Evolutionary conservation across 2,113 vertebrate genomes (phyloP), one percentile per base, ranked within the genome.

Genomic region (Spheniscus mendiculus): DNA sequence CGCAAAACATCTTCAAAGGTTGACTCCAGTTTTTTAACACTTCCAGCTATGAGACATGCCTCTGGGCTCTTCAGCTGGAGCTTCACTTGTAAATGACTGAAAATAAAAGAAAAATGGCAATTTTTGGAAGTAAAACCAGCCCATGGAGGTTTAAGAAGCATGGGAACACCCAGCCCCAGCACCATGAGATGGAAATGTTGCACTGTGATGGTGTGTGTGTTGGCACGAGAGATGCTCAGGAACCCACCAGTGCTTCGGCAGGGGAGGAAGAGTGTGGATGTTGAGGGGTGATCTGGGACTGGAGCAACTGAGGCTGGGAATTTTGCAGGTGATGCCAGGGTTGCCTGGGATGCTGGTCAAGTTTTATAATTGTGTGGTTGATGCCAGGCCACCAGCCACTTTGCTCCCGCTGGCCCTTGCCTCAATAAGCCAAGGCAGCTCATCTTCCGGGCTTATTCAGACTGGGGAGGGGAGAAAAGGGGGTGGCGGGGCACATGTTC

Each of bases 221-320:
- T 34, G 23, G 59, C 36, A 82, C 0, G 2, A 82, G 34, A 15
- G 2, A 12, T n/a, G 34, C 49, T 86, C 0, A 0, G 34, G 36
- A 87, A 27, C 44, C 20, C 30, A 20, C 20, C 1, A 2, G 52
- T 36, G 45, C 50, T 74, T 62, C 1, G 1, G 30, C 34, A 21
- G 34, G 6, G 4, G 7, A 65, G 21, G n/a, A 81, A 58, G 50
- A 62, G 27, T 12, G 25, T 45, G 10, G 42, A 32, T 65, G 25
- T 45, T 9, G 42, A 79, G 17, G 25, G 19, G 12, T 66, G 21
- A 66, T 30, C 25, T 5, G 1, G 10, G 16, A 55, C 15, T 1
- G 12, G 17, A 58, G 20, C 15, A 45, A 4, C 0, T 7, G 25
- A 16, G 29, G 17, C 12, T 50, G 25, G 38, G 29, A 53, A n/a